These are phyloP conservation scores for Nanorana parkeri DNA, from an alignment of 2,113 vertebrate genomes.

Conservation along the genomic window DNA sequence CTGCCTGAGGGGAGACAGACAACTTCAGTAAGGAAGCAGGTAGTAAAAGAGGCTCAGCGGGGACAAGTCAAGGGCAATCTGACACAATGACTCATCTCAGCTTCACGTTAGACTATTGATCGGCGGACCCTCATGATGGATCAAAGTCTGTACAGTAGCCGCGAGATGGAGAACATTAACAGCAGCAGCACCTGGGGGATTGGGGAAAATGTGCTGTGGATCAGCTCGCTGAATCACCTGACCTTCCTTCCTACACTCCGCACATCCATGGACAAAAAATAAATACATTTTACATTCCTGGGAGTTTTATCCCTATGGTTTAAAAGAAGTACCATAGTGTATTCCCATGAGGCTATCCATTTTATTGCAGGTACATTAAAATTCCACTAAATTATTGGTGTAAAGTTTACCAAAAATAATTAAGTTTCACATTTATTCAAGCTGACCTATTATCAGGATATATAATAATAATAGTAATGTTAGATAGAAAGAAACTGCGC, in stretches of 20 bases:
- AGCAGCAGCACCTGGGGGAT: conserved; percentile 13
- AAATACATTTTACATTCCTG: neutral
- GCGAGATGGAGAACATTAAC: conserved; percentile 18
- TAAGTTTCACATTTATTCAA: no score
- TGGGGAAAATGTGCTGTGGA: neutral
- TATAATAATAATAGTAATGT: no score
- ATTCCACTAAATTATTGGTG: no score
- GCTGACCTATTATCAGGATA: no score
- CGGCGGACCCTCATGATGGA: conserved; percentile 1
- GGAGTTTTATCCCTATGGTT: no score
- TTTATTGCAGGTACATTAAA: no score
- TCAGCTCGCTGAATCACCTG: neutral
- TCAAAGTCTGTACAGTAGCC: conserved; percentile 12
- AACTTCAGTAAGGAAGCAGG: neutral
- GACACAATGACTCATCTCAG: conserved; percentile 16
- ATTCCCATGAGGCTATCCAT: no score
- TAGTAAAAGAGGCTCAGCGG: neutral
- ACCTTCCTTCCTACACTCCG: neutral
- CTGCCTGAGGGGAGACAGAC: conserved; percentile 22
- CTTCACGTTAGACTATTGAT: conserved; percentile 30
- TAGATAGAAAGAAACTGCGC: no score
- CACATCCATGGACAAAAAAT: neutral
- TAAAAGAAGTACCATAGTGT: no score
- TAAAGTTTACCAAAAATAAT: no score
- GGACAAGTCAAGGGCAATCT: conserved; percentile 19